Base-by-base conservation (phyloP, 1,140 invertebrate species). In the Drosophila sulfurigaster region DNA sequence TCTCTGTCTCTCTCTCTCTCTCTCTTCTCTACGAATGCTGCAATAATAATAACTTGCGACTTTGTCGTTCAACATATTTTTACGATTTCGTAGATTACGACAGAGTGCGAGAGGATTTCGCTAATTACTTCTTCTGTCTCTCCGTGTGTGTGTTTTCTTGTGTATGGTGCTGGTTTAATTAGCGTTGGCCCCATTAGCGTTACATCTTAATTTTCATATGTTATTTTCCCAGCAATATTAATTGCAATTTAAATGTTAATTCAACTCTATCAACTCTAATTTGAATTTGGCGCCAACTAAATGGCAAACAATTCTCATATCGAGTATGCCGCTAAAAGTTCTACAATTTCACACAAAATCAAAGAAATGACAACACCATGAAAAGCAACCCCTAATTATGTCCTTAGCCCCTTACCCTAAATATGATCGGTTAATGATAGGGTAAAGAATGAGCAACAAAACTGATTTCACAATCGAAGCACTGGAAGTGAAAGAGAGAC, bases 381-480 rank as follows among this genome's bases (percentile, higher is more conserved):
- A 60, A 62, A 78, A 89, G 13, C 83, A 75, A 79, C 88, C 88
- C 88, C 74, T 91, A 91, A 91, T 88, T 82, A 91, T 67, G 78
- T 83, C 64, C 82, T 89, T 82, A 87, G 81, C 76, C 80, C 76
- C 80, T 79, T 87, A 91, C 83, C 76, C 81, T 79, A 79, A 83
- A 88, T 91, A 91, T 91, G 88, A 91, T 91, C 88, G 76, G 88
- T 85, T 88, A 91, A 91, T 91, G 88, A 91, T 89, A 82, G 67
- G 48, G 56, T 51, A 65, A 65, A 59, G 41, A 46, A 60, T 59
- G 57, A 62, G 57, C 54, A 30, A 25, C 16, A n/a, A 54, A 48
- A 25, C 10, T 49, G 15, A 32, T 52, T 6, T 6, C 4, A 64
- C 16, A 28, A 49, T 13, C 1, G 16, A 25, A n/a, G 3, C 58